phyloP scores from a whole-genome alignment of 2,113 vertebrate species.

The Prunella fulvescens region DNA sequence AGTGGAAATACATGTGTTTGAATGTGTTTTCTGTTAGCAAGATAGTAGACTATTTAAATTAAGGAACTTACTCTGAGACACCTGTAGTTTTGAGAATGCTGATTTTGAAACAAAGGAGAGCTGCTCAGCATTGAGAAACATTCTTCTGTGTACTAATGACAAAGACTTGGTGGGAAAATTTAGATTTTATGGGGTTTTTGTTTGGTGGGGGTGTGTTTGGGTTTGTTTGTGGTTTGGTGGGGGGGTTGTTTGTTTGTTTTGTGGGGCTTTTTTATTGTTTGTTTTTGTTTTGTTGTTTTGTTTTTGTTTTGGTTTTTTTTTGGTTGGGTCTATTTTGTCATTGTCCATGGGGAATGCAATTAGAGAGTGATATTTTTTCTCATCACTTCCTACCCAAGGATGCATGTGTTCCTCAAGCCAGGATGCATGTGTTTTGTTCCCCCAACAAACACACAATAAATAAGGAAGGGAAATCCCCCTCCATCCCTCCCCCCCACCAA shows the following conservation, averaged over 20 bases:
- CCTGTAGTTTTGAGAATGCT: background rate
- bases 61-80: background rate
- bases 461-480: background rate
- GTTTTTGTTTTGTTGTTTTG: too few species aligned
- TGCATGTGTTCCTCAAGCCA: background rate
- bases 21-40: background rate
- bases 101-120: background rate
- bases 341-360: background rate
- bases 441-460: background rate
- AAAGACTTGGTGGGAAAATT: background rate
- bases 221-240: background rate
- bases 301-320: background rate
- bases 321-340: background rate
- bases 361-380: background rate
- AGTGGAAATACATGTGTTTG: background rate
- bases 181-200: background rate
- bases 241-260: background rate
- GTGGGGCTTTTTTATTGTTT: background rate
- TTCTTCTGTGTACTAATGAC: background rate
- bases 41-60: background rate
- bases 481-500: too few species aligned
- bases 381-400: background rate
- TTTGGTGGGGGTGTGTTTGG: accelerated
- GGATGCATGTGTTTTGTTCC: background rate
- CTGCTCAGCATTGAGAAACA: background rate